Evolutionary conservation across 2,797 vertebrate species (phyloP).

Genomic region (Hypotaenidia okinawae): DNA sequence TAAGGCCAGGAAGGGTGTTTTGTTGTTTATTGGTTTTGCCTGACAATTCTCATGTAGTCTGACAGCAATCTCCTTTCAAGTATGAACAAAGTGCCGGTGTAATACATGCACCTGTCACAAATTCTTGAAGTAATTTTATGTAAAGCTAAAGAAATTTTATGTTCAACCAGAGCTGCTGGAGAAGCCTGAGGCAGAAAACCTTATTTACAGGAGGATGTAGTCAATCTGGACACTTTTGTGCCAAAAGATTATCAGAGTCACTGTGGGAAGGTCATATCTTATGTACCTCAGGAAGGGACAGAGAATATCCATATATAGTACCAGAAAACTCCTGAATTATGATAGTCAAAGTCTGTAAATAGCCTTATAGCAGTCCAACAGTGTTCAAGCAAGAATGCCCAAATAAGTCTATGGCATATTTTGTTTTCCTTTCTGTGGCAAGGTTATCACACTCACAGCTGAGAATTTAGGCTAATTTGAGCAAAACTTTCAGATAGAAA

Average conservation of each 20-base stretch:
- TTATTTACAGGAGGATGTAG: background rate
- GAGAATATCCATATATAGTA: background rate
- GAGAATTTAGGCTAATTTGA: background rate
- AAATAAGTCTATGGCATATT: background rate
- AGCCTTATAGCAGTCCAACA: background rate
- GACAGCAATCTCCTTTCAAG: background rate
- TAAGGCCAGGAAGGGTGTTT: background rate
- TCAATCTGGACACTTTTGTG: background rate
- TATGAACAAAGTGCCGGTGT: background rate
- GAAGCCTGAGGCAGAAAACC: background rate
- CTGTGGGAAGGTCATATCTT: background rate
- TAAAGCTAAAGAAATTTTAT: background rate
- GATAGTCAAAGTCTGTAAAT: background rate
- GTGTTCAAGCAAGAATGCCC: background rate
- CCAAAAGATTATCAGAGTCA: background rate
- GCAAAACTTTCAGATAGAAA: background rate
- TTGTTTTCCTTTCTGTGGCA: background rate
- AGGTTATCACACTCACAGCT: background rate
- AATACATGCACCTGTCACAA: background rate
- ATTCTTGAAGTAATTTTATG: background rate
- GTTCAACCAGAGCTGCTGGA: background rate
- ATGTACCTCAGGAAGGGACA: background rate
- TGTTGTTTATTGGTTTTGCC: background rate
- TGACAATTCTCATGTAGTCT: background rate
- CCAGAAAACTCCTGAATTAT: background rate